Conservation (phyloP, 2,888 invertebrate species). For the Rosalia funebris region DNA sequence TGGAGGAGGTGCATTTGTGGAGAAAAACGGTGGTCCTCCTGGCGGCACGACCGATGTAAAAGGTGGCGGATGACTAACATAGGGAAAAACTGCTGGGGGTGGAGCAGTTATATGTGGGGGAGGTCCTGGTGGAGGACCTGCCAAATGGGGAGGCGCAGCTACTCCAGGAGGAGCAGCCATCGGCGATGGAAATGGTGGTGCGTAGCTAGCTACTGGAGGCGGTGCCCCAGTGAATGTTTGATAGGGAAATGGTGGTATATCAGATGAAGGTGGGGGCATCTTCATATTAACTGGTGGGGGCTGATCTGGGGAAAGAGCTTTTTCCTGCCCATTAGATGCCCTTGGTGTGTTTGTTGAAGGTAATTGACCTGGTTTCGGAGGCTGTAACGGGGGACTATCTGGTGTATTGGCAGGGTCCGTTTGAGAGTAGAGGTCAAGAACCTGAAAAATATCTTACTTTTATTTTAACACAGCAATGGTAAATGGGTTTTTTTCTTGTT, state of each 20-base stretch:
- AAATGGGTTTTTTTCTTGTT: too few relatives aligned
- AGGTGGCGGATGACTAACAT: constrained; percentile 58
- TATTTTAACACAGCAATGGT: too few relatives aligned
- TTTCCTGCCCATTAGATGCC: constrained; percentile 69
- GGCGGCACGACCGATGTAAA: constrained; percentile 65
- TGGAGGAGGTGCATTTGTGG: constrained; percentile 57
- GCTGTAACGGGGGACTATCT: constrained; percentile 73
- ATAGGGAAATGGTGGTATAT: constrained; percentile 57
- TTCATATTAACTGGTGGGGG: constrained; percentile 45
- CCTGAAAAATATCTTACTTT: constrained; percentile 41
- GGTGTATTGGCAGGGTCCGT: constrained; percentile 62
- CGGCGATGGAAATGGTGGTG: constrained; percentile 63
- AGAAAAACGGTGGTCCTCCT: constrained; percentile 59
- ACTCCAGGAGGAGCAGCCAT: constrained; percentile 43
- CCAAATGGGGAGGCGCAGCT: constrained; percentile 48
- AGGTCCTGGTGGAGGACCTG: constrained; percentile 65
- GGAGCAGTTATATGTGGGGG: constrained; percentile 61
- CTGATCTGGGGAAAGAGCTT: constrained; percentile 54
- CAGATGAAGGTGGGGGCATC: constrained; percentile 54
- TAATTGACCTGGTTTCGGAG: constrained; percentile 43
- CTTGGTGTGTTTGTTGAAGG: constrained; percentile 43
- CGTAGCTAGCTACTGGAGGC: constrained; percentile 47
- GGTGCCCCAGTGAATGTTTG: constrained; percentile 57
- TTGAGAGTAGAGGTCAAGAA: constrained; percentile 87
- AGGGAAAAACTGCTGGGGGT: constrained; percentile 56